These are phyloP conservation scores for Homarus gammarus DNA, from an alignment of 2,888 invertebrate species.

Conservation along the genomic window DNA sequence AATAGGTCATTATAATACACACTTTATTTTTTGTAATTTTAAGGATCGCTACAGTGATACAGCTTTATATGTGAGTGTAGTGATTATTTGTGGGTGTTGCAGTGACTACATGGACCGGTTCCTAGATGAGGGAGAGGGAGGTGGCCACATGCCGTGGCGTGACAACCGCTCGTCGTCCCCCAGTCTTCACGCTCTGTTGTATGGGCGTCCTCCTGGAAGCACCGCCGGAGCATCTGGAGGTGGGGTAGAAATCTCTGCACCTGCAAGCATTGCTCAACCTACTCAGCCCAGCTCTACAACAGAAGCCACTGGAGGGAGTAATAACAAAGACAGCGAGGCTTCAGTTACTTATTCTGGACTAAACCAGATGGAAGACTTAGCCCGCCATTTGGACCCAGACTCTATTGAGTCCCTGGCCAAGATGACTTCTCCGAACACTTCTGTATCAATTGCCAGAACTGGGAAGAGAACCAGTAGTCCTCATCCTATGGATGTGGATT, in stretches of 20 bases:
- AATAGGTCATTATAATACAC: no score
- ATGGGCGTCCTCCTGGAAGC: conserved; percentile 56
- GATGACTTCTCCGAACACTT: conserved; percentile 41
- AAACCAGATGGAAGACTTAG: conserved; percentile 69
- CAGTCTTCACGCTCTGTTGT: conserved; percentile 56
- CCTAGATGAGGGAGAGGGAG: conserved; percentile 84
- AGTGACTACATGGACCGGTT: conserved; percentile 95
- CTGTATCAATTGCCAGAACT: conserved; percentile 65
- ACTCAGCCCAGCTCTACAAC: conserved; percentile 30
- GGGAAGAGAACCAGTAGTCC: conserved; percentile 62
- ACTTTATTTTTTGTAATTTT: conserved; percentile 53
- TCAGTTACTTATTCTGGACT: conserved; percentile 48
- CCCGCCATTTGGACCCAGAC: conserved; percentile 61
- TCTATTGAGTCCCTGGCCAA: conserved; percentile 68
- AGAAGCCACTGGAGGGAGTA: conserved; percentile 26
- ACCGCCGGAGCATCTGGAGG: conserved; percentile 18
- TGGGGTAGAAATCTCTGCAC: conserved; percentile 42
- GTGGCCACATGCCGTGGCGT: conserved; percentile 48
- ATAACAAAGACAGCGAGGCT: conserved; percentile 41
- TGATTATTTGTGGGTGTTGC: conserved; percentile 77
- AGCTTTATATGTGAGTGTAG: conserved; percentile 76
- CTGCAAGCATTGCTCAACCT: conserved; percentile 52
- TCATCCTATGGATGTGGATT: conserved; percentile 68
- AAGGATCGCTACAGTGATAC: conserved; percentile 63
- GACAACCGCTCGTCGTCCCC: conserved; percentile 62